Evolutionary conservation across 2,888 invertebrate species (phyloP).

Genomic region (Acheta domesticus): DNA sequence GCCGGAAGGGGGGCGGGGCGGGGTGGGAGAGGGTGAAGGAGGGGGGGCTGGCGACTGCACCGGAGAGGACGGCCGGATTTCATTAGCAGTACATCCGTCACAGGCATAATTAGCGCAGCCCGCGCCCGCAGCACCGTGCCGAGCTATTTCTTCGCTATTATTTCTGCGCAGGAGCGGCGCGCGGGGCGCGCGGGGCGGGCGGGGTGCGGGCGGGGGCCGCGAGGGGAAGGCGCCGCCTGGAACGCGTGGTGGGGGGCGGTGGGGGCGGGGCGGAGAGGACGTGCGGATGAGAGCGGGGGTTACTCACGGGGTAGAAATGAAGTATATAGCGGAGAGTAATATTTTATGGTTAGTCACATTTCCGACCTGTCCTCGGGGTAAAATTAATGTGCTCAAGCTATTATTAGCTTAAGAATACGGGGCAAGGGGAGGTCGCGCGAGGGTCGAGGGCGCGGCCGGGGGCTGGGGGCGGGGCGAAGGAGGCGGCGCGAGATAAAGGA

Average conservation of each 20-base stretch:
- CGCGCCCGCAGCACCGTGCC: not conserved
- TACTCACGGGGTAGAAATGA: slow-evolving; percentile 19
- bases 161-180: not conserved
- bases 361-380: slow-evolving; percentile 30
- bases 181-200: too few relatives aligned
- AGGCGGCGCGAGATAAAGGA: slow-evolving; percentile 6
- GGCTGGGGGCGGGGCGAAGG: not conserved
- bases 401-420: slow-evolving; percentile 32
- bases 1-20: too few relatives aligned
- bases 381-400: slow-evolving; percentile 32
- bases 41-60: not conserved
- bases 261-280: not conserved
- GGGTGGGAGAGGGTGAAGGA: too few relatives aligned
- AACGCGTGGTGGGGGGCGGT: too few relatives aligned
- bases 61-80: not conserved
- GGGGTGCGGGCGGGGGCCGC: not conserved
- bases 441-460: not conserved
- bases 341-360: slow-evolving; percentile 34
- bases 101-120: not conserved
- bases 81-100: slow-evolving; percentile 9
- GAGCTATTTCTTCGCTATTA: slow-evolving; percentile 9
- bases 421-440: slow-evolving; percentile 1
- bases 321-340: slow-evolving; percentile 26
- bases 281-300: not conserved
- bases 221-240: too few relatives aligned